These are phyloP conservation scores for Drosophila murphyi DNA, from an alignment of 1,140 invertebrate genomes.

Conservation along the genomic window DNA sequence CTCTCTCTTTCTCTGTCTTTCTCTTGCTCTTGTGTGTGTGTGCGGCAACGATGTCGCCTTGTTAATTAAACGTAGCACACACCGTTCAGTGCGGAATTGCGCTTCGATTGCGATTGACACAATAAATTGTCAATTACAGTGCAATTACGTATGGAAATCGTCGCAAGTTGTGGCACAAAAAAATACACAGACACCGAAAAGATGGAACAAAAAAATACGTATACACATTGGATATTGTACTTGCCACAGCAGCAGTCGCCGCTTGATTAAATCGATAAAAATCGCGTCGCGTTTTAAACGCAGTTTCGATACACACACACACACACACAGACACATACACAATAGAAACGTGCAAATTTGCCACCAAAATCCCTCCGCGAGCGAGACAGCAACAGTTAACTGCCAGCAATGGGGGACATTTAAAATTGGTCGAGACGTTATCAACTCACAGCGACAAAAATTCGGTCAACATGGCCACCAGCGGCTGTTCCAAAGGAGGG, in stretches of 20 bases:
- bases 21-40: not conserved
- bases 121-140: slow-evolving; percentile 83
- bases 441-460: slow-evolving; percentile 56
- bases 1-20: slow-evolving; percentile 9
- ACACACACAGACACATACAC: slow-evolving; percentile 50
- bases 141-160: slow-evolving; percentile 83
- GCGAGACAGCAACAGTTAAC: not conserved
- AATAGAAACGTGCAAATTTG: slow-evolving; percentile 80
- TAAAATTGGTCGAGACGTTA: slow-evolving; percentile 62
- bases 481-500: slow-evolving; percentile 7
- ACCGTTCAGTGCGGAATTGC: slow-evolving; percentile 67
- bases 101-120: slow-evolving; percentile 82
- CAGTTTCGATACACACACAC: slow-evolving; percentile 62
- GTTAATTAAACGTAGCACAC: slow-evolving; percentile 79
- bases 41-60: slow-evolving; percentile 73
- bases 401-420: slow-evolving; percentile 36
- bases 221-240: slow-evolving; percentile 10
- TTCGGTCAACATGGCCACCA: slow-evolving; percentile 67
- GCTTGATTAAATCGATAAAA: slow-evolving; percentile 83
- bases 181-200: slow-evolving; percentile 21
- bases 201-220: slow-evolving; percentile 17
- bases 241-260: slow-evolving; percentile 35
- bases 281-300: slow-evolving; percentile 74
- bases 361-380: slow-evolving; percentile 18
- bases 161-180: slow-evolving; percentile 39